These are phyloP conservation scores for Oeneis ivallda DNA, from an alignment of 2,888 invertebrate species.

Conservation along the genomic window DNA sequence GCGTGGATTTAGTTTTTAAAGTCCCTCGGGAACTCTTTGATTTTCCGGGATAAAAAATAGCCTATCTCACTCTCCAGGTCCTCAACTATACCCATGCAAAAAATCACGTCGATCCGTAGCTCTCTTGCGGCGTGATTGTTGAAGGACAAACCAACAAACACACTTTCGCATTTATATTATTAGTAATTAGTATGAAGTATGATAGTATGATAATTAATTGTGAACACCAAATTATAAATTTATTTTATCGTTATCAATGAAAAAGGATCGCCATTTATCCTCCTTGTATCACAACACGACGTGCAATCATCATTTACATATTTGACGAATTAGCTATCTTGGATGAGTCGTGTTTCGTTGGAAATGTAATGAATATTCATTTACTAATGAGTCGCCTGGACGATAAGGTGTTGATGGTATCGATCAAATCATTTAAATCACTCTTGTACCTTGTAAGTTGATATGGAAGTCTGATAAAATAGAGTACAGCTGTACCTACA, in stretches of 20 bases:
- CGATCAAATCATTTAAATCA: slow-evolving; percentile 2
- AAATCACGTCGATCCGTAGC: too few species aligned
- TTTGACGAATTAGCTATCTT: slow-evolving; percentile 17
- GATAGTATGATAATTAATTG: too few species aligned
- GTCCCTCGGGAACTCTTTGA: too few species aligned
- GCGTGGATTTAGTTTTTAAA: too few species aligned
- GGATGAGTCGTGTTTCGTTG: slow-evolving; percentile 8
- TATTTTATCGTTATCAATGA: neutral
- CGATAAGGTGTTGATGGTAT: slow-evolving; percentile 9
- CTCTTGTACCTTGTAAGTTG: neutral
- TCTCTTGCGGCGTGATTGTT: too few species aligned
- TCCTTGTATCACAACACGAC: neutral
- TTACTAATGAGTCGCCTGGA: neutral
- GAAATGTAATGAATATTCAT: slow-evolving; percentile 26
- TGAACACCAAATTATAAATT: too few species aligned
- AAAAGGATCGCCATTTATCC: neutral
- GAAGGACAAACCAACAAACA: too few species aligned
- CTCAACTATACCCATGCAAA: too few species aligned
- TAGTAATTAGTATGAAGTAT: too few species aligned
- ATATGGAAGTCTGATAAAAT: neutral
- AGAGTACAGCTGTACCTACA: neutral
- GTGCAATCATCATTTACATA: slow-evolving; percentile 17
- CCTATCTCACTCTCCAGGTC: too few species aligned
- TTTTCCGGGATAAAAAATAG: too few species aligned
- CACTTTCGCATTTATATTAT: too few species aligned